Percentiles rank a stretch among this genome's conserved stretches.
These are phyloP conservation scores for Schizothorax lantsangensis DNA, from an alignment of 2,797 vertebrate species.

Conservation along the genomic window DNA sequence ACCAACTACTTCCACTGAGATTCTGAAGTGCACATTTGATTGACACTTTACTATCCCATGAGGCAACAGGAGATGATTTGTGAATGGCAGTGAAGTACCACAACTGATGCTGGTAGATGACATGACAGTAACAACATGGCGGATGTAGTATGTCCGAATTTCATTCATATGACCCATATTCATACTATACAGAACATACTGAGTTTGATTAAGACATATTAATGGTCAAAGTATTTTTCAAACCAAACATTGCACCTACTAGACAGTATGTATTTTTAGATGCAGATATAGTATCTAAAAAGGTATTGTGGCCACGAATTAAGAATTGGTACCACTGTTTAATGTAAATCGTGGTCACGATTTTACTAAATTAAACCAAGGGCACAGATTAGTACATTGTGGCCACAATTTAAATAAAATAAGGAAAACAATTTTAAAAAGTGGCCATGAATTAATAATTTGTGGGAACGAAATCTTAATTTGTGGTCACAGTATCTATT, in stretches of 20 bases:
- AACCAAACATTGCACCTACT: neutral
- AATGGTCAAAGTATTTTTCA: neutral
- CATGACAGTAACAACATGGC: neutral
- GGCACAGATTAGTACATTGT: neutral
- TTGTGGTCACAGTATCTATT: neutral
- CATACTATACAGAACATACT: too few relatives aligned
- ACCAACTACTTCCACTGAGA: neutral
- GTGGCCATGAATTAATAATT: neutral
- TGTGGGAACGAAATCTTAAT: neutral
- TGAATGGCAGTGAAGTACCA: neutral
- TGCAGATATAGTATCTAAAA: neutral
- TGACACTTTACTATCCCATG: neutral
- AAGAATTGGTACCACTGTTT: neutral
- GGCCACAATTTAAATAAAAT: neutral
- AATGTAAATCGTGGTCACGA: neutral
- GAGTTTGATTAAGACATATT: too few relatives aligned
- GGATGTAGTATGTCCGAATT: neutral
- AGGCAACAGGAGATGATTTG: neutral
- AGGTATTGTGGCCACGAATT: neutral
- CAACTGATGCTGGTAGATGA: neutral
- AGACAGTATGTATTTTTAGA: neutral
- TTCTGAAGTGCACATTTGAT: neutral
- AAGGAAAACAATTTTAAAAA: rapidly evolving
- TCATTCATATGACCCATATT: neutral
- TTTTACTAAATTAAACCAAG: neutral